Evolutionary conservation across 1,140 invertebrate species (phyloP).

Genomic region (Caenorhabditis inopinata): DNA sequence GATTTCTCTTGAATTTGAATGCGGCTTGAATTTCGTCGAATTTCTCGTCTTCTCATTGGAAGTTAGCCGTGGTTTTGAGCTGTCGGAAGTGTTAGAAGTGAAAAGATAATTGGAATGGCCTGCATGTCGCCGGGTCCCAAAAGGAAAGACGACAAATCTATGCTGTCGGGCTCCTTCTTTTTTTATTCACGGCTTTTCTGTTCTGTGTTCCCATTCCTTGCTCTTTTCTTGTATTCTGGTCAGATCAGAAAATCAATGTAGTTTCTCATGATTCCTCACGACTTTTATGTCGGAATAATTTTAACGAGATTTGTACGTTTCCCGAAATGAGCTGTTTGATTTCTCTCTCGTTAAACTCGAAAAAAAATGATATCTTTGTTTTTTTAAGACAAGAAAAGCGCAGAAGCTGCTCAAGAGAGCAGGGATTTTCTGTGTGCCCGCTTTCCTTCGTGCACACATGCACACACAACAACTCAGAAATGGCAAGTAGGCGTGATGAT

Average conservation of each 20-base stretch:
- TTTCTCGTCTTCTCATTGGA: background rate
- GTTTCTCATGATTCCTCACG: too few species aligned
- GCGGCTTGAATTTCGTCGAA: background rate
- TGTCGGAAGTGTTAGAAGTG: background rate
- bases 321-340: too few species aligned
- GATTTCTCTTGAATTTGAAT: background rate
- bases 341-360: too few species aligned
- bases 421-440: background rate
- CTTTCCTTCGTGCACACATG: background rate
- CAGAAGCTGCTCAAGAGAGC: background rate
- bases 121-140: background rate
- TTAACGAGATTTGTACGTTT: too few species aligned
- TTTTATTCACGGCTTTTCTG: background rate
- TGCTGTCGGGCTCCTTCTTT: background rate
- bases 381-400: background rate
- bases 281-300: too few species aligned
- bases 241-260: too few species aligned
- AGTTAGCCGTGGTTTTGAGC: background rate
- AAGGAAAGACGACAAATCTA: background rate
- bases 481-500: background rate
- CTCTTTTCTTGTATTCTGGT: background rate
- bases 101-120: conserved; percentile 11
- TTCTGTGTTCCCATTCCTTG: background rate
- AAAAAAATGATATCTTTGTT: conserved; percentile 2
- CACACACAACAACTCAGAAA: conserved; percentile 13